phyloP scores from a whole-genome alignment of 2,113 vertebrate species.

The Sinocyclocheilus anophthalmus region DNA sequence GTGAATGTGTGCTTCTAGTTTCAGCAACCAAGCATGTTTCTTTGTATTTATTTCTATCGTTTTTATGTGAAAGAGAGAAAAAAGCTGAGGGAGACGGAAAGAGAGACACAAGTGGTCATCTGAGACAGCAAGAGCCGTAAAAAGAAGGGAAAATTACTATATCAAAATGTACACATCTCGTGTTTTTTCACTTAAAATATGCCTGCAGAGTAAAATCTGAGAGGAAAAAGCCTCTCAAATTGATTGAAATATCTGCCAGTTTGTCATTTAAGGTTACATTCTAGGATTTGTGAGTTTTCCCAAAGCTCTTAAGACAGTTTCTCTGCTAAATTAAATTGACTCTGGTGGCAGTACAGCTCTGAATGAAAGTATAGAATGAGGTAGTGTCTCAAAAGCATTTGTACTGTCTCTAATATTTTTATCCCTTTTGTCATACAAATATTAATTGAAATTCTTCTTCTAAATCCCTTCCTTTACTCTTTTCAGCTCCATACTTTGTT shows the following conservation, averaged over 20 bases:
- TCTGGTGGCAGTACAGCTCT: not conserved
- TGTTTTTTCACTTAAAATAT: not conserved
- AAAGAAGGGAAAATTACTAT: not conserved
- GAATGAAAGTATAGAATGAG: not conserved
- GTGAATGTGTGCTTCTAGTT: not conserved
- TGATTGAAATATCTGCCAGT: slow-evolving; percentile 6
- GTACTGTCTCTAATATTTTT: not conserved
- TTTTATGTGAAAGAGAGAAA: not conserved
- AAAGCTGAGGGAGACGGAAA: not conserved
- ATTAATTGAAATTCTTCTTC: too few species aligned
- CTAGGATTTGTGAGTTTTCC: too few species aligned
- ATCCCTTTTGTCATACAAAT: too few species aligned
- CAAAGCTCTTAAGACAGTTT: not conserved
- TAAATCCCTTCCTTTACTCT: too few species aligned
- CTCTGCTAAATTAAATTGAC: not conserved
- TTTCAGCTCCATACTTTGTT: too few species aligned
- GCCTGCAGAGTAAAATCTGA: not conserved
- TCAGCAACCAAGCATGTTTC: not conserved
- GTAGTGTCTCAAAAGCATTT: not conserved
- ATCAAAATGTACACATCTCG: not conserved
- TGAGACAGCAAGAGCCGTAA: not conserved
- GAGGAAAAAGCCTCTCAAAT: not conserved
- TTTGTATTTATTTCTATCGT: not conserved
- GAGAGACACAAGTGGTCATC: not conserved
- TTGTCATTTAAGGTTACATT: slow-evolving; percentile 1